Percentiles rank a stretch among this genome's conserved stretches.
Evolutionary conservation across 2,888 invertebrate genomes (phyloP).

Genomic region (Heteromyza rotundicornis): DNA sequence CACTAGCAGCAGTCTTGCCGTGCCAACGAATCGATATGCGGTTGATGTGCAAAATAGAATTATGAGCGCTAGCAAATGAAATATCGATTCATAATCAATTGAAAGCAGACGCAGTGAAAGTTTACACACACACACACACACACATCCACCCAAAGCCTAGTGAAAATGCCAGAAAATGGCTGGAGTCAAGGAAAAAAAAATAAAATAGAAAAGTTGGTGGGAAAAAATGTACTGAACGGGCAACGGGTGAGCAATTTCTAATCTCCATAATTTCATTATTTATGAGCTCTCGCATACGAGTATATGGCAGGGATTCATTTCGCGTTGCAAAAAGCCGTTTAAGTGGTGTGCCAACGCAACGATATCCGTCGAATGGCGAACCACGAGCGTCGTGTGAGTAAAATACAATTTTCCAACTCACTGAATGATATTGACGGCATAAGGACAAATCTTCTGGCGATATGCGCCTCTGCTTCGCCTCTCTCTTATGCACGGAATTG

Average conservation of each 20-base stretch:
- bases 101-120: slow-evolving; percentile 27
- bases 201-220: too few species aligned
- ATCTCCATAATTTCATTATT: slow-evolving; percentile 61
- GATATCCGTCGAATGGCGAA: background rate
- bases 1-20: too few species aligned
- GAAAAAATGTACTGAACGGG: too few species aligned
- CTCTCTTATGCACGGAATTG: slow-evolving; percentile 13
- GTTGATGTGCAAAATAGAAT: slow-evolving; percentile 3
- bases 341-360: background rate
- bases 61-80: slow-evolving; percentile 12
- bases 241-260: slow-evolving; percentile 46
- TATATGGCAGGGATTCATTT: slow-evolving; percentile 51
- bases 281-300: slow-evolving; percentile 57
- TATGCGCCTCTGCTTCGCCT: background rate
- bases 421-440: slow-evolving; percentile 56
- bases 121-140: background rate
- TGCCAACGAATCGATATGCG: too few species aligned
- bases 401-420: slow-evolving; percentile 62
- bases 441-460: slow-evolving; percentile 26
- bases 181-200: too few species aligned
- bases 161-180: too few species aligned
- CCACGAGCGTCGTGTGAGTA: slow-evolving; percentile 33
- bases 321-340: slow-evolving; percentile 1
- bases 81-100: slow-evolving; percentile 49
- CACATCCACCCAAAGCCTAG: background rate